Evolutionary conservation across 2,888 invertebrate genomes (phyloP).

Genomic region (Myopa tessellatipennis): DNA sequence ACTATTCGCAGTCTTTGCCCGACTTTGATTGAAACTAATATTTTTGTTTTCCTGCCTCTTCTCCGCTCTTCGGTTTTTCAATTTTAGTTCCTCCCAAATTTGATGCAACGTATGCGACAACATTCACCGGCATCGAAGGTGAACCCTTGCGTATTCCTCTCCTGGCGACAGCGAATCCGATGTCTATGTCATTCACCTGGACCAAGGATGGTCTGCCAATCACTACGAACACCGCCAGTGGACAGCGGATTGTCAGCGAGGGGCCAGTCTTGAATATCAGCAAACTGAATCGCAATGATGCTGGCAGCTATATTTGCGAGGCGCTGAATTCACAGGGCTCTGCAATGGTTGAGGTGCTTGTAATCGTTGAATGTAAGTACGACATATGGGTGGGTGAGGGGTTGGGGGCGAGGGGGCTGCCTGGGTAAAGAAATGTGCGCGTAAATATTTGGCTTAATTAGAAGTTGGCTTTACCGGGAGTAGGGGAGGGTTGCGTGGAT

Average conservation of each 20-base stretch:
- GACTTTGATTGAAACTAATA: conserved; percentile 23
- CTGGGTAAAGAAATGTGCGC: not conserved
- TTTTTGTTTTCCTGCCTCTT: not conserved
- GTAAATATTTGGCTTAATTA: conserved; percentile 25
- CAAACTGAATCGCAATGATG: conserved; percentile 61
- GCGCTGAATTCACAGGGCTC: conserved; percentile 64
- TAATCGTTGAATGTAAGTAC: conserved; percentile 63
- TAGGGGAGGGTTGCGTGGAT: not conserved
- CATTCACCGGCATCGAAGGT: conserved; percentile 62
- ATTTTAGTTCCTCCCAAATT: conserved; percentile 62
- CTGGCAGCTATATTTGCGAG: conserved; percentile 62
- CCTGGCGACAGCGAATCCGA: conserved; percentile 63
- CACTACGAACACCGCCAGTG: conserved; percentile 54
- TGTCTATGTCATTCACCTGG: conserved; percentile 65
- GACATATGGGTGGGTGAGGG: not conserved
- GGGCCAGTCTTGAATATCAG: conserved; percentile 63
- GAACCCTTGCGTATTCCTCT: conserved; percentile 61
- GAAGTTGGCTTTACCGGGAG: conserved; percentile 14
- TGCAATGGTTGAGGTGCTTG: conserved; percentile 60
- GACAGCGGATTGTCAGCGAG: conserved; percentile 61
- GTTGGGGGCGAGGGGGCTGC: not conserved
- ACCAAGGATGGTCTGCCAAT: conserved; percentile 65
- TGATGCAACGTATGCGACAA: conserved; percentile 56
- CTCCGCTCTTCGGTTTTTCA: not conserved
- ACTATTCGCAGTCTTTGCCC: not conserved